These are phyloP conservation scores for Xenopus laevis DNA, from an alignment of 2,113 vertebrate species.

Conservation along the genomic window DNA sequence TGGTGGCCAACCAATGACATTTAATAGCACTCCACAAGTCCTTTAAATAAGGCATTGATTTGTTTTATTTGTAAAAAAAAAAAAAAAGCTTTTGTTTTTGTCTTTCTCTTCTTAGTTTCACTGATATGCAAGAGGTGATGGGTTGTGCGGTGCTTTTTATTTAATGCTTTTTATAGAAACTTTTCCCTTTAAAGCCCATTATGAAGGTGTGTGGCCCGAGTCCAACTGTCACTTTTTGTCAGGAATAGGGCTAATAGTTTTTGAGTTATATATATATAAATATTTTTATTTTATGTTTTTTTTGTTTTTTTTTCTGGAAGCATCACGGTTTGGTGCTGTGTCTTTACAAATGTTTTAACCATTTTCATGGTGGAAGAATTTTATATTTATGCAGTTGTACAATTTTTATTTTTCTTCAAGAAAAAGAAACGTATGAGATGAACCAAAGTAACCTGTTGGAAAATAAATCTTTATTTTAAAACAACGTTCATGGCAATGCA, in stretches of 20 bases:
- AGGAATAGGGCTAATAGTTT: conserved; percentile 62
- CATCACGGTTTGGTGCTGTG: conserved; percentile 85
- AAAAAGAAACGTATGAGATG: conserved; percentile 86
- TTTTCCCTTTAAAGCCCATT: conserved; percentile 51
- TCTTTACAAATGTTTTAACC: conserved; percentile 99
- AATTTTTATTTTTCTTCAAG: conserved; percentile 91
- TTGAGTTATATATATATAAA: conserved; percentile 66
- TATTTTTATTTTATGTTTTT: conserved; percentile 58
- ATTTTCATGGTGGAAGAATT: conserved; percentile 99
- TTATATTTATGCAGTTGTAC: conserved; percentile 99
- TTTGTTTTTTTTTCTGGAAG: conserved; percentile 76
- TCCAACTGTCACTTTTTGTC: conserved; percentile 62
- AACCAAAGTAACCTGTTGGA: conserved; percentile 99
- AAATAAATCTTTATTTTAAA: conserved; percentile 83
- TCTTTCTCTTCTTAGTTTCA: conserved; percentile 22
- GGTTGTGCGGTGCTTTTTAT: conserved; percentile 61
- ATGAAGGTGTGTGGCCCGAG: conserved; percentile 65
- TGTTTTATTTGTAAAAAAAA: conserved; percentile 60
- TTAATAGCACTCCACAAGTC: conserved; percentile 82
- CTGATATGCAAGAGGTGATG: conserved; percentile 53
- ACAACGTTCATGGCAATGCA: conserved; percentile 89
- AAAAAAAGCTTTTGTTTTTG: conserved; percentile 38
- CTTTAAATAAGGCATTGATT: conserved; percentile 62
- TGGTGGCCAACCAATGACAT: conserved; percentile 64
- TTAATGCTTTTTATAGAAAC: conserved; percentile 63